Conservation (phyloP, 1,140 invertebrate genomes). For the Bombus pascuorum region DNA sequence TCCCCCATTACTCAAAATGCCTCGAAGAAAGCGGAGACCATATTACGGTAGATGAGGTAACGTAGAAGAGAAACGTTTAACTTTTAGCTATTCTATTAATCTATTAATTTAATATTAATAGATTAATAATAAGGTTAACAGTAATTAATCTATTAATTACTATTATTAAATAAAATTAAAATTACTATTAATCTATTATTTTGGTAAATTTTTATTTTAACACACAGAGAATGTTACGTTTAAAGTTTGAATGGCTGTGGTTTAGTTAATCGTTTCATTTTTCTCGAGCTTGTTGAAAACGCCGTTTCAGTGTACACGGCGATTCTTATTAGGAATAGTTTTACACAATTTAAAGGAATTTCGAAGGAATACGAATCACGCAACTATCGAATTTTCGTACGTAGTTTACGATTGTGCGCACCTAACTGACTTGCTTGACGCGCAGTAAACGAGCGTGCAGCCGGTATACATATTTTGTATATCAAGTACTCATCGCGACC, state of each 20-base stretch:
- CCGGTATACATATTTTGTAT: background rate
- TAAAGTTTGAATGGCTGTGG: background rate
- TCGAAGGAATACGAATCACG: no score
- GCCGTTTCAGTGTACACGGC: background rate
- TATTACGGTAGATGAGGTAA: constrained; percentile 84
- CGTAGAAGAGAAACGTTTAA: constrained; percentile 2
- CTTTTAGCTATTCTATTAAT: background rate
- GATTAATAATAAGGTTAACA: no score
- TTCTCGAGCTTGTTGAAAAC: background rate
- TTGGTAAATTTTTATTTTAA: background rate
- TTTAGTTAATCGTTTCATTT: background rate
- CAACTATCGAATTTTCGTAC: background rate
- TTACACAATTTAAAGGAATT: background rate
- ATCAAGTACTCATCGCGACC: constrained; percentile 26
- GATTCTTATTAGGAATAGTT: background rate
- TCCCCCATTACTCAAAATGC: constrained; percentile 82
- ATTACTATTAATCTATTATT: background rate
- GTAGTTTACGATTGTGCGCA: background rate
- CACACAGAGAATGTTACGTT: background rate
- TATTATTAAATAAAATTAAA: no score
- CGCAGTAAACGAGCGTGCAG: background rate
- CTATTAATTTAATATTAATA: no score
- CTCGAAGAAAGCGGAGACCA: constrained; percentile 82
- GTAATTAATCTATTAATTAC: no score
- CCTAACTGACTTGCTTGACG: background rate